phyloP scores from a whole-genome alignment of 2,888 invertebrate species.

The Nephrotoma flavescens region DNA sequence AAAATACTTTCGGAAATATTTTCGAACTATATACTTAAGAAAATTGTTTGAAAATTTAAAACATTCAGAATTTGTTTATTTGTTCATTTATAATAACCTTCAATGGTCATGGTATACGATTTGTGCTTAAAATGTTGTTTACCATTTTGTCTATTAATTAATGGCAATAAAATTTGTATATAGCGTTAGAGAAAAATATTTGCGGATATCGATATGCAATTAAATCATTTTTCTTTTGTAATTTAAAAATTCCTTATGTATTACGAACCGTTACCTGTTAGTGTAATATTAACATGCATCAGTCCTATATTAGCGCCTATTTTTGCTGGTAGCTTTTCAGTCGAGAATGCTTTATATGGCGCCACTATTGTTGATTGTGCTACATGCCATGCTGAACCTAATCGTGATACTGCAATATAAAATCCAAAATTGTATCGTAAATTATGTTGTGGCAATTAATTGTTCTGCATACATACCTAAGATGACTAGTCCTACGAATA shows the following conservation, averaged over 20 bases:
- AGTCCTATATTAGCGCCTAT: conserved; percentile 87
- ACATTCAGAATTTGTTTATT: not conserved
- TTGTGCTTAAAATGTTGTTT: not conserved
- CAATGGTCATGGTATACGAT: not conserved
- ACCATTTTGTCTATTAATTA: not conserved
- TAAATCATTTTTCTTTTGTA: not conserved
- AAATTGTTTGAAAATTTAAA: not conserved
- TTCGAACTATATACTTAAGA: not conserved
- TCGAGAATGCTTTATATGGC: conserved; percentile 81
- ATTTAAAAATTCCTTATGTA: not conserved
- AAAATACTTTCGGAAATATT: not conserved
- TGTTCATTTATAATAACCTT: not conserved
- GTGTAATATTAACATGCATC: conserved; percentile 88
- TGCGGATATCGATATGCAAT: not conserved
- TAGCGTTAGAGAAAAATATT: not conserved
- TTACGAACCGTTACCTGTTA: conserved; percentile 46
- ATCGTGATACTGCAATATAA: conserved; percentile 58
- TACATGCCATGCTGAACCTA: conserved; percentile 90
- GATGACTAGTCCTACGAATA: conserved; percentile 86
- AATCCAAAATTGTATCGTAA: conserved; percentile 18
- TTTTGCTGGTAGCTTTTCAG: conserved; percentile 73
- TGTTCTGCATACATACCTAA: conserved; percentile 51
- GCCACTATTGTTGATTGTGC: conserved; percentile 66
- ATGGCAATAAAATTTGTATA: not conserved
- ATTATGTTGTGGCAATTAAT: not conserved